Conservation (phyloP, 2,797 vertebrate species). For the Intellagama lesueurii region DNA sequence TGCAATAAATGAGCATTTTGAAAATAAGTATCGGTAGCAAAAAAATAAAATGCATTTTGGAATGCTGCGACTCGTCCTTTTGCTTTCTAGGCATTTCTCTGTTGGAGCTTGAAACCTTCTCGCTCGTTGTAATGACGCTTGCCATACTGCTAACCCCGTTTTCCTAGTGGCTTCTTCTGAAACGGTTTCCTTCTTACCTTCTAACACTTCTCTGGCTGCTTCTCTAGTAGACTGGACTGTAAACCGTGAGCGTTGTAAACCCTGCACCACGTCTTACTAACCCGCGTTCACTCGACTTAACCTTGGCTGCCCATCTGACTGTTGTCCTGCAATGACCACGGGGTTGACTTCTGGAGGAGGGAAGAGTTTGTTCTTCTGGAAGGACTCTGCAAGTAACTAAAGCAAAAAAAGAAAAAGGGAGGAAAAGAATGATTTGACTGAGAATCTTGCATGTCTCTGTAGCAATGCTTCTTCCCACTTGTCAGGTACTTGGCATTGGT, state of each 20-base stretch:
- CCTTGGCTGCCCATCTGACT: slow-evolving; percentile 78
- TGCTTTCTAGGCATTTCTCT: slow-evolving; percentile 60
- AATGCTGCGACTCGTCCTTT: slow-evolving; percentile 58
- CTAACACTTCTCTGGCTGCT: slow-evolving; percentile 81
- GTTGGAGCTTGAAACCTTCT: slow-evolving; percentile 65
- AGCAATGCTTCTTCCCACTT: slow-evolving; percentile 71
- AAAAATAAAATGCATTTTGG: slow-evolving; percentile 54
- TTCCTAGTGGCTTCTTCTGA: slow-evolving; percentile 73
- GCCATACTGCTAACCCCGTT: not conserved
- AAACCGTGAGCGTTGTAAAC: slow-evolving; percentile 67
- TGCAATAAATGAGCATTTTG: slow-evolving; percentile 55
- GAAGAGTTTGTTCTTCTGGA: slow-evolving; percentile 74
- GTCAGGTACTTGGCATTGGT: slow-evolving; percentile 48
- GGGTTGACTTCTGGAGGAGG: slow-evolving; percentile 76
- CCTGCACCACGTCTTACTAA: slow-evolving; percentile 78
- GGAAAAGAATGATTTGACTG: slow-evolving; percentile 55
- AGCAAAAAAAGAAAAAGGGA: slow-evolving; percentile 79
- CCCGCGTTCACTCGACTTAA: slow-evolving; percentile 80
- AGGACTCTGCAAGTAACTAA: slow-evolving; percentile 77
- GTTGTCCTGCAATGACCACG: slow-evolving; percentile 76
- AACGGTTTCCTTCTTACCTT: slow-evolving; percentile 65
- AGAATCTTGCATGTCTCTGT: slow-evolving; percentile 83
- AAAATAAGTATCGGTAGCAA: slow-evolving; percentile 55
- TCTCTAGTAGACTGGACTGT: slow-evolving; percentile 79
- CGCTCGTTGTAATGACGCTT: slow-evolving; percentile 67